Evolutionary conservation across 35 echinoderm and acorn worm genomes (phyloP).

Genomic region (Lytechinus pictus): DNA sequence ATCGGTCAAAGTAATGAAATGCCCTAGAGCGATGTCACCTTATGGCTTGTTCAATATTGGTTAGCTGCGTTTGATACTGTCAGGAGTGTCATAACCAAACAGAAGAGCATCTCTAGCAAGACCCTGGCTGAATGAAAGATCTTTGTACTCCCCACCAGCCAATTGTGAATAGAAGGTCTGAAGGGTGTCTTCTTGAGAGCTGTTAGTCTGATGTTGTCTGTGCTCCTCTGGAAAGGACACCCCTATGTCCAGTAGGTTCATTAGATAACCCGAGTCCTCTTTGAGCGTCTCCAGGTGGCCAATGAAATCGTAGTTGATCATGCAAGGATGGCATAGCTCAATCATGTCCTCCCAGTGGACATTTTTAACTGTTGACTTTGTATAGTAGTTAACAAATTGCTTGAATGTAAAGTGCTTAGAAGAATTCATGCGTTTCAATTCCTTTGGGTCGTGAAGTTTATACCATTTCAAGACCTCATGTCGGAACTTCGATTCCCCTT

Average conservation of each 20-base stretch:
- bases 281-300: slow-evolving; percentile 65
- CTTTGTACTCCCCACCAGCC: background rate
- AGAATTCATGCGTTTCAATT: slow-evolving; percentile 16
- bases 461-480: background rate
- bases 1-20: too few relatives aligned
- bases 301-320: slow-evolving; percentile 68
- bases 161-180: background rate
- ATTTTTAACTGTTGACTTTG: background rate
- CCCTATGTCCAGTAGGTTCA: background rate
- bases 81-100: background rate
- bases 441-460: background rate
- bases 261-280: slow-evolving; percentile 51
- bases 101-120: background rate
- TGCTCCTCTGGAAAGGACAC: background rate
- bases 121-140: background rate
- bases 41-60: too few relatives aligned
- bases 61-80: background rate
- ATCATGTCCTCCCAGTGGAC: slow-evolving; percentile 63
- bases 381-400: slow-evolving; percentile 61
- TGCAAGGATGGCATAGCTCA: slow-evolving; percentile 67
- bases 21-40: too few relatives aligned
- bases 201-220: background rate
- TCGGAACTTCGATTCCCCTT: background rate
- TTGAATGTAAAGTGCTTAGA: slow-evolving; percentile 55
- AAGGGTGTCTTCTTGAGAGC: background rate